Percentiles rank a stretch among this genome's conserved stretches.
Evolutionary conservation across 2,888 invertebrate genomes (phyloP).

Genomic region (Iselma pallidipennis): DNA sequence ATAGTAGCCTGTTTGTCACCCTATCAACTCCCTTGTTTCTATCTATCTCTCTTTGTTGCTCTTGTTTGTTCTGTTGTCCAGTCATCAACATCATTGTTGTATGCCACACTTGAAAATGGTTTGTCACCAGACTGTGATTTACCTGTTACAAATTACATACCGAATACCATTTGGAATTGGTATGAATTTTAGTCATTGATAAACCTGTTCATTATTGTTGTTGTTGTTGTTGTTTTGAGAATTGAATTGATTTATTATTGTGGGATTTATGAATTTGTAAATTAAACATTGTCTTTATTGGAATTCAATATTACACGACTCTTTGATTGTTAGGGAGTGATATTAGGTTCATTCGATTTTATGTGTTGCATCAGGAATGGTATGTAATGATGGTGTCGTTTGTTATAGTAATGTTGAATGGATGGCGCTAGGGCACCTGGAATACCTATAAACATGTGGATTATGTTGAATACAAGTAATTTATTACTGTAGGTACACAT

Average conservation of each 20-base stretch:
- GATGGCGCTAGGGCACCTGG: not conserved
- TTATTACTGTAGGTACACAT: too few relatives aligned
- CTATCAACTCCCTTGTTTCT: conserved; percentile 14
- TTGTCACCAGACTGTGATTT: conserved; percentile 24
- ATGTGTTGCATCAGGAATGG: not conserved
- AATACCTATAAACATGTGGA: not conserved
- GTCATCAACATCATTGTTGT: conserved; percentile 9
- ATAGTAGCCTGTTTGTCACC: conserved; percentile 20
- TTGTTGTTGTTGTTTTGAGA: conserved; percentile 26
- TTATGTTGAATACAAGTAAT: not conserved
- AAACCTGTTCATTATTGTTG: conserved; percentile 23
- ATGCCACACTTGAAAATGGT: conserved; percentile 10
- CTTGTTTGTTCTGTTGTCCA: conserved; percentile 11
- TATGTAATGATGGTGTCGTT: not conserved
- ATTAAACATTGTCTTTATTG: conserved; percentile 21
- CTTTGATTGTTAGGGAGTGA: not conserved
- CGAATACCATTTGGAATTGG: conserved; percentile 5
- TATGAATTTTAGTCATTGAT: conserved; percentile 18
- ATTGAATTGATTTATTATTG: conserved; percentile 26
- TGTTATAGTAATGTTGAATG: not conserved
- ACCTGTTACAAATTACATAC: conserved; percentile 17
- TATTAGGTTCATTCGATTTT: not conserved
- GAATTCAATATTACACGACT: not conserved
- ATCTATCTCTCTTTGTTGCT: conserved; percentile 1
- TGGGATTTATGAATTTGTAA: conserved; percentile 27